phyloP scores from a whole-genome alignment of 2,113 vertebrate species.

The Stictonetta naevosa region DNA sequence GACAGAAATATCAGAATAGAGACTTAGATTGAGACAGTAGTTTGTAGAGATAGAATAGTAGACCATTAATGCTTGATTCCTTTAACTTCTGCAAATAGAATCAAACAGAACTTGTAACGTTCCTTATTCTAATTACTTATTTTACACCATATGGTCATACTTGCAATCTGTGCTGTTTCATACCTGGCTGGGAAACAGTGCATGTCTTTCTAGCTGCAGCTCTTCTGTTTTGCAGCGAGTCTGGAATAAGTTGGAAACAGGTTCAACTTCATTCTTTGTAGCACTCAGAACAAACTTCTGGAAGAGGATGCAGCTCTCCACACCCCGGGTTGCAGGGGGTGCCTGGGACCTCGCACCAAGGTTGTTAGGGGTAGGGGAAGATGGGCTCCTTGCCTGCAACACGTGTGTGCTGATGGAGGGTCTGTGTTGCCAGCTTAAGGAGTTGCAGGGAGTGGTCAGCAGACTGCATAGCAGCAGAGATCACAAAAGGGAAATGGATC shows the following conservation, averaged over 20 bases:
- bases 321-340: background rate
- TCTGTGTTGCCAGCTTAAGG: background rate
- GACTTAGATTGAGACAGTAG: background rate
- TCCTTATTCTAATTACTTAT: background rate
- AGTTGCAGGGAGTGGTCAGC: background rate
- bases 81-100: background rate
- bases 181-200: background rate
- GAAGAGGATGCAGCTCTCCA: background rate
- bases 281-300: background rate
- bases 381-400: background rate
- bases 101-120: background rate
- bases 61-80: background rate
- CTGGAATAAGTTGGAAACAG: background rate
- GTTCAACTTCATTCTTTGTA: background rate
- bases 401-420: background rate
- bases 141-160: background rate
- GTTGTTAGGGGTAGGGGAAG: background rate
- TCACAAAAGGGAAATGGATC: background rate
- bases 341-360: background rate
- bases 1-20: background rate
- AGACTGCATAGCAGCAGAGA: background rate
- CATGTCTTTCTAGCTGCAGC: background rate
- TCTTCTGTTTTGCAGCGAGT: background rate
- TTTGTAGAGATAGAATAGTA: background rate
- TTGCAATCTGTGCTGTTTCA: background rate